Base-by-base conservation (phyloP, 2,888 invertebrate genomes). In the Macrosiphum euphorbiae region DNA sequence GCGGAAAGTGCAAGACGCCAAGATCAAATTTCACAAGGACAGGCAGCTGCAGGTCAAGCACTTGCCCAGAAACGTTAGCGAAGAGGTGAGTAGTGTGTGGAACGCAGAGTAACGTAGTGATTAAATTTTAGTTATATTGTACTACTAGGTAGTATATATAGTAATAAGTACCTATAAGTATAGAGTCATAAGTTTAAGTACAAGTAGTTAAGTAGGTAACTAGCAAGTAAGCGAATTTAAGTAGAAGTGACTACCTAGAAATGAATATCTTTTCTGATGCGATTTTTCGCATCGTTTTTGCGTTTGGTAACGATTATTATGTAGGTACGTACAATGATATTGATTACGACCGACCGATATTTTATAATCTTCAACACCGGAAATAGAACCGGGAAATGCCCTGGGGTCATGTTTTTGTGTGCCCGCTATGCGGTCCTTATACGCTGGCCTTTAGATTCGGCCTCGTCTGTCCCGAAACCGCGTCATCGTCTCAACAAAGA, bases 21-120 rank as follows among this genome's bases (percentile, higher is more conserved):
- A 95, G 94, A 95, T 95, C 84, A 95, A 95, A 94, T 96, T 96
- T 95, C 96, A 96, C 95, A 95, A 95, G 94, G 96, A 96, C 88
- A 95, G 96, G 41, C 95, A 96, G 94, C 95, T 96, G 47, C 95
- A 95, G 95, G 95, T 96, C 90, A 96, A 96, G 94, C 96, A 96
- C 95, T 95, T 96, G 92, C 96, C 96, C 20, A 95, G 96, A 67
- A 96, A 96, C 95, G 96, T 96, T 89, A 95, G 95, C 16, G 96
- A 96, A 95, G 95, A 96, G 95, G 96, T 96, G 85, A 94, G 95
- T 95, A 26, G 44, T 26, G 16, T 86, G 16, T 86, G 13, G 35
- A 78, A 0, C 8, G 7, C 0, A 35, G 16, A 35, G 20, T 67
- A 67, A 67, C 16, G 13, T 67, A 16, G 16, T 20, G 35, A 35